Percentiles rank a stretch among this genome's conserved stretches.
phyloP scores from a whole-genome alignment of 64 coral and sea anemone genomes.

The Catalaphyllia jardinei region DNA sequence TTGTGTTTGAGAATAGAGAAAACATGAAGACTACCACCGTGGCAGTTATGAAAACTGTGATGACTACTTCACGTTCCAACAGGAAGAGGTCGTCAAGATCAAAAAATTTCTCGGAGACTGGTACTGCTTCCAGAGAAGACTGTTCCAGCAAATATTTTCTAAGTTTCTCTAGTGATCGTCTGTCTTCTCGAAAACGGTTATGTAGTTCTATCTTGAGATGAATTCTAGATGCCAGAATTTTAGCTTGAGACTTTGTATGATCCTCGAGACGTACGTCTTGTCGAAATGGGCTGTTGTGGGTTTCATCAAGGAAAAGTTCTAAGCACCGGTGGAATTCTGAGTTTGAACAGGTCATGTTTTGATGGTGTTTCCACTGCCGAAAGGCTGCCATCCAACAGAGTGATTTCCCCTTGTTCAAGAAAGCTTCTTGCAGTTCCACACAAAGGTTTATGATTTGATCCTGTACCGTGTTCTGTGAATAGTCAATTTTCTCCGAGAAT shows the following conservation, averaged over 20 bases:
- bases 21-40: not conserved
- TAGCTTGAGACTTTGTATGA: not conserved
- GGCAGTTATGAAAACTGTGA: not conserved
- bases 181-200: not conserved
- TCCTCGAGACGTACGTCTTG: constrained; percentile 8
- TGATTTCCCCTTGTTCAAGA: not conserved
- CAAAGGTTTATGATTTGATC: not conserved
- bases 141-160: not conserved
- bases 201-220: not conserved
- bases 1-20: not conserved
- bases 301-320: not conserved
- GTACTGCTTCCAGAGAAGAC: not conserved
- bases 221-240: constrained; percentile 13
- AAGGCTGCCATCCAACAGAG: constrained; percentile 6
- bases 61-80: not conserved
- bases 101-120: not conserved
- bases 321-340: not conserved
- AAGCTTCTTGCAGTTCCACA: not conserved
- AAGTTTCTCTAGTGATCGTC: not conserved
- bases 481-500: not conserved
- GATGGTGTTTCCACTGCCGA: not conserved
- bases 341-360: constrained; percentile 2
- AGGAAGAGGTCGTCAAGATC: not conserved
- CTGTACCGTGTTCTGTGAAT: not conserved
- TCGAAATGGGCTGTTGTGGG: not conserved